Evolutionary conservation across 2,113 vertebrate species (phyloP), one percentile per base, ranked within the genome.

Genomic region (Syngnathoides biaculeatus): DNA sequence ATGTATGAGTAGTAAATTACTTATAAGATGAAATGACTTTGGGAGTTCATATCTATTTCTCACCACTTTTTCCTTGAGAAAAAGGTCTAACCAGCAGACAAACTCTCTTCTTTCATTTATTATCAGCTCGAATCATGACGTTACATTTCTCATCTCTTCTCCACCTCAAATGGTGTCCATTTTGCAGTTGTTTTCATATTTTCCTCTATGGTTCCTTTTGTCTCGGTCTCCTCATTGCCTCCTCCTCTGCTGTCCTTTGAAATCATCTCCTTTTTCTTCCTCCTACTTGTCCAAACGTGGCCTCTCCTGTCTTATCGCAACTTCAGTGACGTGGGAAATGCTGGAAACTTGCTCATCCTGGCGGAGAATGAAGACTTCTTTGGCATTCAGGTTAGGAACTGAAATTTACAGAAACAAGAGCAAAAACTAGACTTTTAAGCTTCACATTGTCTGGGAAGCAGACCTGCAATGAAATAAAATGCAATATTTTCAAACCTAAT

Each of bases 311-410:
- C 76, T 97, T 95, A 2, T 97, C 95, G 94, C 64, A 89, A 90
- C 69, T 95, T 94, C 87, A 98, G 96, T 2, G 97, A 98, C 89
- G 88, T 92, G 0, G 95, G 94, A 20, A 95, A 94, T 30, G 61
- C 93, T 0, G 95, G 95, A 27, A 97, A 95, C 69, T 83, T 95
- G 73, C 91, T 96, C 81, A 93, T 96, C 88, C 91, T 98, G 78
- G 92, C 94, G 0, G 96, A 98, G 60, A 92, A 92, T 0, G 95
- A 99, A 81, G 97, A 99, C 47, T 91, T 95, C 78, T 98, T 96
- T 88, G 94, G 94, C 79, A 95, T 98, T 95, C 97, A 99, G 95
- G 97, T 99, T 26, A 58, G 88, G 26, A 30, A 57, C 8, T 12
- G 5, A 15, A 56, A 30, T n/a, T 8, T 5, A 12, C 11, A 26